Base-by-base conservation (phyloP, 2,113 vertebrate species). In the Gobius niger region DNA sequence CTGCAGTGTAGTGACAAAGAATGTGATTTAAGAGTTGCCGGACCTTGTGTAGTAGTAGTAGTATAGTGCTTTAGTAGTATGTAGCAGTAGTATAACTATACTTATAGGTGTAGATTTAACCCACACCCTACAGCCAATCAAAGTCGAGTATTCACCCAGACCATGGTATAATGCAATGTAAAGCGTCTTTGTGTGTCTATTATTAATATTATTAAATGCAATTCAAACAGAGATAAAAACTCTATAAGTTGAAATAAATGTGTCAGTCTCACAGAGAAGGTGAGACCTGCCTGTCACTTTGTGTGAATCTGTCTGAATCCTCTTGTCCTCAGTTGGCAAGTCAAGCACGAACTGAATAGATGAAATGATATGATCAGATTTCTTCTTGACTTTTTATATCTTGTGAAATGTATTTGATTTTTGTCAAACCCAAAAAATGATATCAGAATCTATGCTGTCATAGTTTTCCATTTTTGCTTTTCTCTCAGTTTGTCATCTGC, bases 271-370 rank as follows among this genome's bases (percentile, higher is more conserved):
- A 47, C 47, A 68, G 15, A 42, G 60, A 75, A 34, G 47, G 13
- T 66, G 46, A 46, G 66, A 67, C 7, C 19, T 65, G 50, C 47
- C 42, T 51, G 50, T 79, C 46, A 67, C n/a, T 42, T 70, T 56
- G 52, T 52, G 6, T 5, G 16, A 41, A 7, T 19, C 6, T 7
- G 44, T 70, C 62, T 59, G 42, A 75, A 75, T 68, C 65, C 5
- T 71, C 50, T 16, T 62, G 42, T 46, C 42, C 44, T 63, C 42
- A 63, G 60, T 46, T 63, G 44, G 10, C 61, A 11, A 47, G 57
- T 60, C 34, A 60, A 60, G 40, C 57, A 60, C 57, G n/a, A 14
- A 4, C 57, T 60, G 57, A 56, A 19, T 12, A 54, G 52, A 42
- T 42, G 18, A 46, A 63, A 63, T 42, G n/a, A 63, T 63, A 60